These are phyloP conservation scores for Sebastes iracundus DNA, from an alignment of 2,797 vertebrate genomes.

Conservation along the genomic window DNA sequence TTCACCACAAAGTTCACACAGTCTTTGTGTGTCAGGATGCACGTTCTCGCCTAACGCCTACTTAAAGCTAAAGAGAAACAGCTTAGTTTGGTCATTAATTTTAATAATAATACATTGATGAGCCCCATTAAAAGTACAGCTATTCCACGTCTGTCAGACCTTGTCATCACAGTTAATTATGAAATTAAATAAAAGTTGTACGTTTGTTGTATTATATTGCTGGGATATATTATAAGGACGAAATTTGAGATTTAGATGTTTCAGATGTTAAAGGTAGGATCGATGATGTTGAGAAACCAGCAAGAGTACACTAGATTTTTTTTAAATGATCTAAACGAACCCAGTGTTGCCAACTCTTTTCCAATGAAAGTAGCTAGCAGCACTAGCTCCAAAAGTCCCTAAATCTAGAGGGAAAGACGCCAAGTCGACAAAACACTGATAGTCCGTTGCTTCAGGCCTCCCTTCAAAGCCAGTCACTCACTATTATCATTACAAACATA, in stretches of 20 bases:
- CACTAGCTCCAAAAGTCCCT: too few species aligned
- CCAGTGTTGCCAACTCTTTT: too few species aligned
- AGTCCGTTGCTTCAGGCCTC: too few species aligned
- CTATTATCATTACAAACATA: too few species aligned
- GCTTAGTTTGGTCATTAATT: not conserved
- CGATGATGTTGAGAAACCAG: too few species aligned
- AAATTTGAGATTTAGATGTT: not conserved
- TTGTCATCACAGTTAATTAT: not conserved
- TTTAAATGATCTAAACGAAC: too few species aligned
- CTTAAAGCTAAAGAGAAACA: not conserved
- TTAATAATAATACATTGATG: not conserved
- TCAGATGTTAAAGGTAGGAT: not conserved
- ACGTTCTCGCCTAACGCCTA: constrained; percentile 9
- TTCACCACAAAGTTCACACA: constrained; percentile 36
- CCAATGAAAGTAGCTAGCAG: too few species aligned
- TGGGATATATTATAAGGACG: not conserved
- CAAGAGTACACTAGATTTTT: too few species aligned
- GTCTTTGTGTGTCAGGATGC: constrained; percentile 52
- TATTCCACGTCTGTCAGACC: not conserved
- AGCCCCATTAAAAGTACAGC: not conserved
- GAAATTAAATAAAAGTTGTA: not conserved
- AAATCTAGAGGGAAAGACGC: too few species aligned
- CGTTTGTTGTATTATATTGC: not conserved
- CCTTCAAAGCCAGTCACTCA: too few species aligned
- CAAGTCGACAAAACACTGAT: too few species aligned